A percentile compares a stretch with the other conserved stretches of the same genome.
phyloP scores from a whole-genome alignment of 1,140 invertebrate genomes.

The Propsilocerus akamusi region DNA sequence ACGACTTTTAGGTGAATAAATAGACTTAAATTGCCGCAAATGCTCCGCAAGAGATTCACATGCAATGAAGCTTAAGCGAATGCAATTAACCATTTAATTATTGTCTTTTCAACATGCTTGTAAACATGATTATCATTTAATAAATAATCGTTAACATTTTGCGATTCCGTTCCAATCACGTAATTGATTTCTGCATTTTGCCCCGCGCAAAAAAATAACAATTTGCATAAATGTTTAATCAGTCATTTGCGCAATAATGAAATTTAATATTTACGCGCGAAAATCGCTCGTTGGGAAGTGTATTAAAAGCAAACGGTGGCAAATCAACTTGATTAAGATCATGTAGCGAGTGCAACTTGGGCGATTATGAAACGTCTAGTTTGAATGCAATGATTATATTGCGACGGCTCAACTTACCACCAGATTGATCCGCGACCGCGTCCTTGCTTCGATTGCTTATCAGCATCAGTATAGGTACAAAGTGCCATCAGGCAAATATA shows the following conservation, averaged over 20 bases:
- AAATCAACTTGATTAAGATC: too few relatives aligned
- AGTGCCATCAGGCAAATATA: conserved; percentile 17
- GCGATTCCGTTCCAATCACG: too few relatives aligned
- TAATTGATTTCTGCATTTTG: not conserved
- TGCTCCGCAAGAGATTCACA: too few relatives aligned
- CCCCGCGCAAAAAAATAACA: not conserved
- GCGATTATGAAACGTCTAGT: too few relatives aligned
- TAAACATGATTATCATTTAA: conserved; percentile 1
- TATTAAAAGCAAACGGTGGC: too few relatives aligned
- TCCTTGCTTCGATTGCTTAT: conserved; percentile 22
- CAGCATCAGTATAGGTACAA: conserved; percentile 13
- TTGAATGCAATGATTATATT: too few relatives aligned
- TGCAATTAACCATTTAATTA: conserved; percentile 2
- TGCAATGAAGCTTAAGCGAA: not conserved
- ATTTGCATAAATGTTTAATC: too few relatives aligned
- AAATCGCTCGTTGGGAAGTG: too few relatives aligned
- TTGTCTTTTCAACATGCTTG: not conserved
- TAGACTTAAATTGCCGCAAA: too few relatives aligned
- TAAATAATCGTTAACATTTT: conserved; percentile 1
- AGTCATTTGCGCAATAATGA: not conserved
- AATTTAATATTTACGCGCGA: conserved; percentile 4
- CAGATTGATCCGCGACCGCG: conserved; percentile 24
- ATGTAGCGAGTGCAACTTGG: too few relatives aligned
- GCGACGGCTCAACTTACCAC: too few relatives aligned
- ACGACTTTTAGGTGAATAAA: too few relatives aligned